Conservation (phyloP, 2,888 invertebrate species). For the Xanthia togata region DNA sequence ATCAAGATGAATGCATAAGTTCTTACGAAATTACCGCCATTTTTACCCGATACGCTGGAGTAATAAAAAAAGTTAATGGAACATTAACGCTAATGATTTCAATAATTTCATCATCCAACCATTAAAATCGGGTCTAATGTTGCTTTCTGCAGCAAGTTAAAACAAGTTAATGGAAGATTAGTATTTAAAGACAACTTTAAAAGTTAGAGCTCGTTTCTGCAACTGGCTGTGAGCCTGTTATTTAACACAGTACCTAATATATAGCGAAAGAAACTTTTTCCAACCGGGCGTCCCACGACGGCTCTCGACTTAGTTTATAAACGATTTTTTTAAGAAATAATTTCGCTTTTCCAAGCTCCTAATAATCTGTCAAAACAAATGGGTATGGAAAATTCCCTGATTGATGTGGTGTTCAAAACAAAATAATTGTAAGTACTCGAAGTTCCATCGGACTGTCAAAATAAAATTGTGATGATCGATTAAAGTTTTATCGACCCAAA, state of each 20-base stretch:
- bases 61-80: no score
- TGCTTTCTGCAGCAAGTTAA: no score
- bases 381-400: slow-evolving; percentile 2
- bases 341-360: background rate
- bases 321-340: background rate
- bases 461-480: slow-evolving; percentile 10
- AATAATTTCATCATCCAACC: no score
- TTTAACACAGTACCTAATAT: background rate
- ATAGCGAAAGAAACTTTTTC: background rate
- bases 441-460: slow-evolving; percentile 9
- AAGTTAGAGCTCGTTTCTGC: no score
- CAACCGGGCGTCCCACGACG: background rate
- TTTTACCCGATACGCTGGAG: background rate
- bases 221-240: background rate
- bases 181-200: no score
- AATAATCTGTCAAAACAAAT: slow-evolving; percentile 16
- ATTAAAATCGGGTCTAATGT: no score
- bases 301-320: background rate
- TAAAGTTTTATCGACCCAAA: background rate
- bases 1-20: slow-evolving; percentile 40
- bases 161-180: no score
- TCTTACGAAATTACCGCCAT: background rate
- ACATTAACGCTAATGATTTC: no score
- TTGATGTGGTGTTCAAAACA: background rate
- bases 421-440: background rate